phyloP scores from a whole-genome alignment of 2,797 vertebrate species.

The Characodon lateralis region DNA sequence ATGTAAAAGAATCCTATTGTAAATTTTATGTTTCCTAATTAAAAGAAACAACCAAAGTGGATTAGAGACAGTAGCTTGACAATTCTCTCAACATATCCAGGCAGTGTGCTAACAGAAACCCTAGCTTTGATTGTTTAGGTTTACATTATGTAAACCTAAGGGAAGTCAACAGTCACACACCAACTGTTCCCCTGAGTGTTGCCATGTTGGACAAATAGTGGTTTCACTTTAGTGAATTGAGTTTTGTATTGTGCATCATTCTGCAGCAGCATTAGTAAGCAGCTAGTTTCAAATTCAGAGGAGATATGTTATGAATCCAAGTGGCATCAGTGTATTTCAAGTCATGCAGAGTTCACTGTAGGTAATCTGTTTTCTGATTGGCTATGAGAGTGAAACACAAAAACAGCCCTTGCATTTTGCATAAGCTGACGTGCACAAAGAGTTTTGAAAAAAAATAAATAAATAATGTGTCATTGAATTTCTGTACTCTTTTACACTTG shows the following conservation, averaged over 20 bases:
- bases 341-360: constrained; percentile 32
- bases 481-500: no score
- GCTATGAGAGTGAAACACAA: constrained; percentile 28
- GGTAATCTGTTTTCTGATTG: constrained; percentile 21
- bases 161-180: constrained; percentile 35
- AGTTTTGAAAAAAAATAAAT: not conserved
- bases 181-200: constrained; percentile 50
- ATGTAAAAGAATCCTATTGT: constrained; percentile 48
- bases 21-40: constrained; percentile 37
- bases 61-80: constrained; percentile 52
- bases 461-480: no score
- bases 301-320: constrained; percentile 14
- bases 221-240: constrained; percentile 24
- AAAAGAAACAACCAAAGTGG: constrained; percentile 24
- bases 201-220: constrained; percentile 36
- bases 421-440: constrained; percentile 6
- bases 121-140: constrained; percentile 47
- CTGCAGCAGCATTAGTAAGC: not conserved
- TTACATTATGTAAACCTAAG: constrained; percentile 48
- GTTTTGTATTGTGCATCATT: constrained; percentile 28
- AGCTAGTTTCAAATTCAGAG: constrained; percentile 21
- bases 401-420: not conserved
- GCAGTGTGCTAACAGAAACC: constrained; percentile 30
- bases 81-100: constrained; percentile 32
- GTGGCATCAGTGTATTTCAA: constrained; percentile 13